A percentile compares a stretch with the other conserved stretches of the same genome.
Evolutionary conservation across 2,888 invertebrate genomes (phyloP).

Genomic region (Napeogenes inachia): DNA sequence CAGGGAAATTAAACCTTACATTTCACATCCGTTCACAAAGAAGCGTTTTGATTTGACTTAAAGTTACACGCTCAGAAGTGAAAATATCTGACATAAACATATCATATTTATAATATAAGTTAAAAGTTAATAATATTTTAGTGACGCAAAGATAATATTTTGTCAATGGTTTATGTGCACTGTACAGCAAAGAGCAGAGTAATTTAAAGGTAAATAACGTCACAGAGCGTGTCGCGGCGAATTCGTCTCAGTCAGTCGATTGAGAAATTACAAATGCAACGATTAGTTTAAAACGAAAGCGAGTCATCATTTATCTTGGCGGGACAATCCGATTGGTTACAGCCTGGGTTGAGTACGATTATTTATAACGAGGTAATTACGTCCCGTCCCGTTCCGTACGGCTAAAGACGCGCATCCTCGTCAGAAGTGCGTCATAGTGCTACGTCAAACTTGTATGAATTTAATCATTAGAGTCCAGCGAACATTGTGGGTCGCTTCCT

Average conservation of each 20-base stretch:
- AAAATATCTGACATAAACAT: neutral
- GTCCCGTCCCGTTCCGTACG: conserved; percentile 28
- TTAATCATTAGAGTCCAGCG: conserved; percentile 33
- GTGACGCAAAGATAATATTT: too few relatives aligned
- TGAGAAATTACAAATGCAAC: conserved; percentile 62
- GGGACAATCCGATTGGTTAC: conserved; percentile 54
- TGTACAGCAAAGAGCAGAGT: neutral
- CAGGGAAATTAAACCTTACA: conserved; percentile 28
- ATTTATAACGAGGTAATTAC: conserved; percentile 47
- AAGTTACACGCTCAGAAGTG: conserved; percentile 12
- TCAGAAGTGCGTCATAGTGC: conserved; percentile 41
- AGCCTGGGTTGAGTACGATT: conserved; percentile 37
- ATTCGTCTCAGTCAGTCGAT: conserved; percentile 56
- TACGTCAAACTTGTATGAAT: conserved; percentile 40
- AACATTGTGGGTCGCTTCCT: conserved; percentile 2
- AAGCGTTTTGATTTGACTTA: conserved; percentile 19
- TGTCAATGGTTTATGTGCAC: neutral
- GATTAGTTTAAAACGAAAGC: conserved; percentile 62
- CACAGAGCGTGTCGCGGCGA: conserved; percentile 49
- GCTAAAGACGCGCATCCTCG: conserved; percentile 38
- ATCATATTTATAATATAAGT: too few relatives aligned
- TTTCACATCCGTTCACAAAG: conserved; percentile 24
- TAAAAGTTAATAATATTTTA: too few relatives aligned
- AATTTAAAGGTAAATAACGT: conserved; percentile 42
- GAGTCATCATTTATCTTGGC: conserved; percentile 56